Percentiles rank a stretch among this genome's conserved stretches.
Conservation (phyloP, 2,888 invertebrate genomes). For the Agrochola lychnidis region DNA sequence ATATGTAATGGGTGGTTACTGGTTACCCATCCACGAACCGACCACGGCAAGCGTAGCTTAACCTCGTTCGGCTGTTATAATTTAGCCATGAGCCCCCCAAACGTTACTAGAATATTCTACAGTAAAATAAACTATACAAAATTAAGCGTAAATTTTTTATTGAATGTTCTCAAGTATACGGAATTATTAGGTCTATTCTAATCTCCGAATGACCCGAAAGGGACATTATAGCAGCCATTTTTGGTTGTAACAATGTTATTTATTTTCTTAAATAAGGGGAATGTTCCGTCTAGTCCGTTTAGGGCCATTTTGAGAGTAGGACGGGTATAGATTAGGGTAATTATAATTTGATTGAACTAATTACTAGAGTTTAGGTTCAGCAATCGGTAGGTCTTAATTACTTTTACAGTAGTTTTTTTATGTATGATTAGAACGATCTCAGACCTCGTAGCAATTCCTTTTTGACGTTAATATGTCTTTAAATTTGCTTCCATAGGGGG, state of each 20-base stretch:
- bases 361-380: neutral
- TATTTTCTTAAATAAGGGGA: conserved; percentile 41
- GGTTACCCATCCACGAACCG: too few species aligned
- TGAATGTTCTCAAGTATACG: neutral
- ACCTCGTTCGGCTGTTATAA: too few species aligned
- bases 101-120: neutral
- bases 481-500: too few species aligned
- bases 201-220: conserved; percentile 31
- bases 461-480: too few species aligned
- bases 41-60: too few species aligned
- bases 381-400: neutral
- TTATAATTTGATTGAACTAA: neutral
- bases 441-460: too few species aligned
- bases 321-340: neutral
- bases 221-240: conserved; percentile 14
- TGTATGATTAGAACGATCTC: too few species aligned
- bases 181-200: conserved; percentile 18
- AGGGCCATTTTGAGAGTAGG: conserved; percentile 30
- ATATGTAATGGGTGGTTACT: too few species aligned
- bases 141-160: neutral
- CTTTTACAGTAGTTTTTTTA: too few species aligned
- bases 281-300: conserved; percentile 22
- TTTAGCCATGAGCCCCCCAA: too few species aligned
- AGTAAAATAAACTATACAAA: neutral
- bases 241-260: conserved; percentile 28